Conservation (phyloP, 1,140 invertebrate genomes). For the Ladona fulva region DNA sequence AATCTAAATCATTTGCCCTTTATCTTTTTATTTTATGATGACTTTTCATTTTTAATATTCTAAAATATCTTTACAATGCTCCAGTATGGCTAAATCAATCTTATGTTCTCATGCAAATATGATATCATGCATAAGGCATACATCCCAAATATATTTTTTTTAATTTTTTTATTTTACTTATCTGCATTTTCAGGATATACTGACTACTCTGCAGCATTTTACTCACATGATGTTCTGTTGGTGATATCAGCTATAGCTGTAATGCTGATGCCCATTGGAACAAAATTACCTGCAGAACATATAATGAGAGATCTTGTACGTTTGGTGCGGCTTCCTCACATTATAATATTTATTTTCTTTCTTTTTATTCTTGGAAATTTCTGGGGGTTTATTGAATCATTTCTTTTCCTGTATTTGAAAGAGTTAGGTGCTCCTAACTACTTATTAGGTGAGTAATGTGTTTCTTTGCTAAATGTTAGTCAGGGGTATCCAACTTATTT, state of each 20-base stretch:
- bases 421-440: conserved; percentile 70
- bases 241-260: conserved; percentile 57
- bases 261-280: conserved; percentile 58
- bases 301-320: conserved; percentile 56
- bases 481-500: neutral
- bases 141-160: too few species aligned
- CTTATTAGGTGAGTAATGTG: conserved; percentile 52
- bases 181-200: conserved; percentile 47
- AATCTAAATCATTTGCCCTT: too few species aligned
- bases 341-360: conserved; percentile 65
- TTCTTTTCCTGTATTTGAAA: conserved; percentile 72
- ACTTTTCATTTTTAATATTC: too few species aligned
- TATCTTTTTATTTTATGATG: too few species aligned
- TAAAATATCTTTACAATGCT: too few species aligned
- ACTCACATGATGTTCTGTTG: conserved; percentile 59
- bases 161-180: too few species aligned
- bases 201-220: conserved; percentile 69
- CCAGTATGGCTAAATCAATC: too few species aligned
- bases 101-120: too few species aligned
- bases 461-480: neutral
- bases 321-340: conserved; percentile 61
- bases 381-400: conserved; percentile 80
- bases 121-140: too few species aligned
- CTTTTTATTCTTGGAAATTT: conserved; percentile 66
- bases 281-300: conserved; percentile 61